phyloP scores from a whole-genome alignment of 1,140 invertebrate genomes.

The Sinonovacula constricta region DNA sequence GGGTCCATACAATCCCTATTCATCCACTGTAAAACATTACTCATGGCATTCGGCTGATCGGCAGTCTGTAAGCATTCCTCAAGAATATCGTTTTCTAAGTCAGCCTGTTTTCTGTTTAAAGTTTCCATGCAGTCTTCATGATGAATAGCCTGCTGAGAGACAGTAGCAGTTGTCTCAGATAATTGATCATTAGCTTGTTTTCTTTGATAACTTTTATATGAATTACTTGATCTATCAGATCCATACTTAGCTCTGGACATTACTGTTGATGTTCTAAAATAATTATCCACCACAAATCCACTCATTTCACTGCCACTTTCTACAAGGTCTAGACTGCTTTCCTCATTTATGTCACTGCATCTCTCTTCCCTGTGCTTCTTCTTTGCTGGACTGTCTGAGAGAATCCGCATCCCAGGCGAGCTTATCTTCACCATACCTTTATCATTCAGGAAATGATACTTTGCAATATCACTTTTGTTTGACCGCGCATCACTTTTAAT shows the following conservation, averaged over 20 bases:
- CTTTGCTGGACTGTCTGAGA: background rate
- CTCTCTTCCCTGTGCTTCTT: constrained; percentile 11
- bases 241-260: too few species aligned
- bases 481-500: constrained; percentile 30
- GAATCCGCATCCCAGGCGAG: constrained; percentile 38
- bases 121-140: too few species aligned
- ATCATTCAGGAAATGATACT: constrained; percentile 42
- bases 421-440: constrained; percentile 51
- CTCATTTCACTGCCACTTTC: constrained; percentile 38
- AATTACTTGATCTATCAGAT: too few species aligned
- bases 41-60: constrained; percentile 13
- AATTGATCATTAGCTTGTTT: too few species aligned
- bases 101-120: too few species aligned
- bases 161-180: too few species aligned
- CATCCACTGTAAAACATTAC: constrained; percentile 43
- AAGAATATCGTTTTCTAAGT: constrained; percentile 12
- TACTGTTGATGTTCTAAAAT: constrained; percentile 26
- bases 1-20: constrained; percentile 19
- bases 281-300: constrained; percentile 34
- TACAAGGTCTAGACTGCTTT: constrained; percentile 15
- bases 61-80: constrained; percentile 25
- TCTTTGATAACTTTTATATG: too few species aligned
- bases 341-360: constrained; percentile 30
- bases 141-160: too few species aligned
- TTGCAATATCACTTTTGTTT: constrained; percentile 29